A percentile compares a stretch with the other conserved stretches of the same genome.
Conservation (phyloP, 2,113 vertebrate species). For the Hemichromis elongatus region DNA sequence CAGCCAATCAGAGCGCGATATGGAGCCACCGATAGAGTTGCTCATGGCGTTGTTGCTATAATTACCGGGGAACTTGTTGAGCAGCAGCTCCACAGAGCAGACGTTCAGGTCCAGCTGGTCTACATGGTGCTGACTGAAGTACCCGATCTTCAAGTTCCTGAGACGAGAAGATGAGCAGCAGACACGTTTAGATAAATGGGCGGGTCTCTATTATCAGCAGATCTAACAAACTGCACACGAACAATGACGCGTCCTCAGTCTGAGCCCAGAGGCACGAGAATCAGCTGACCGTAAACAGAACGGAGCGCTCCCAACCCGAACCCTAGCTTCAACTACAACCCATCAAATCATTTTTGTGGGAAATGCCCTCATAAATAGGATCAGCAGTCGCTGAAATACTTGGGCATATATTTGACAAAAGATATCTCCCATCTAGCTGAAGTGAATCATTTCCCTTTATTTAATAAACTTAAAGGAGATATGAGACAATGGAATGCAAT, state of each 20-base stretch:
- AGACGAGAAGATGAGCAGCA: neutral
- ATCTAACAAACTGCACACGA: neutral
- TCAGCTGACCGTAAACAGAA: neutral
- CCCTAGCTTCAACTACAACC: too few species aligned
- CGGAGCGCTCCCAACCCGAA: neutral
- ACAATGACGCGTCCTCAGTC: fast-evolving
- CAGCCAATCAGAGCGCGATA: neutral
- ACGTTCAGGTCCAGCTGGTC: constrained; percentile 96
- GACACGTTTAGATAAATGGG: neutral
- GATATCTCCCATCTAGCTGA: too few species aligned
- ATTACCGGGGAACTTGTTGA: constrained; percentile 90
- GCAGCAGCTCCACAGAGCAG: constrained; percentile 88
- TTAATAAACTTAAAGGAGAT: too few species aligned
- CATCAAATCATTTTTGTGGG: too few species aligned
- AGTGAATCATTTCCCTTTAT: too few species aligned
- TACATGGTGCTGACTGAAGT: constrained; percentile 97
- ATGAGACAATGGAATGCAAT: too few species aligned
- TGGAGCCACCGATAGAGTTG: fast-evolving
- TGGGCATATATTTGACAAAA: too few species aligned
- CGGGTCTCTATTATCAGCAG: neutral
- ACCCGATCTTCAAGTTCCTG: constrained; percentile 96
- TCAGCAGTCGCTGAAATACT: too few species aligned
- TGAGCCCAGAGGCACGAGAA: fast-evolving
- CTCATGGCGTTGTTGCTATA: neutral
- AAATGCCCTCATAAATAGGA: too few species aligned